These are phyloP conservation scores for Chelmon rostratus DNA, from an alignment of 2,797 vertebrate genomes.

Conservation along the genomic window DNA sequence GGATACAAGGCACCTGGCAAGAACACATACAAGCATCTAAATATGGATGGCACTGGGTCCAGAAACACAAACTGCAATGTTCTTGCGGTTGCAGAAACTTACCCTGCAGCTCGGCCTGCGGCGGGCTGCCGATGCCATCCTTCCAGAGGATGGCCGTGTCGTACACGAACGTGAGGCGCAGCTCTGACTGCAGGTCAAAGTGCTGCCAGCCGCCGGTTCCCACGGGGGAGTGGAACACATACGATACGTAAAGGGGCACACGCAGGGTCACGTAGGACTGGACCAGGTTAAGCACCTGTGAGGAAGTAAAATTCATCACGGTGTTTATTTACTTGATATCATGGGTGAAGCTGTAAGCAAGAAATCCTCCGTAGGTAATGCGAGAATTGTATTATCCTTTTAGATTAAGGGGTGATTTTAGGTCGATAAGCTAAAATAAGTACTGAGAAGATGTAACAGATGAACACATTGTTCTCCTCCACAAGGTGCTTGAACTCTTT, in stretches of 20 bases:
- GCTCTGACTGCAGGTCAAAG: conserved; percentile 95
- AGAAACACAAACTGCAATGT: background rate
- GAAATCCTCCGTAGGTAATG: background rate
- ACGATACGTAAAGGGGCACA: conserved; percentile 95
- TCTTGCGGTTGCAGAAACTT: background rate
- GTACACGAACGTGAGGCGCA: conserved; percentile 95
- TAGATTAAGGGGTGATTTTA: conserved; percentile 32
- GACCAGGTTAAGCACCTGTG: conserved; percentile 93
- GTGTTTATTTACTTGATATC: background rate
- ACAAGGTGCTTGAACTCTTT: conserved; percentile 53
- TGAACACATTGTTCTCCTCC: conserved; percentile 61
- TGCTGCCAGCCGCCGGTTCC: conserved; percentile 95
- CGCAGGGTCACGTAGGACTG: conserved; percentile 96
- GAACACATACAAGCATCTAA: background rate
- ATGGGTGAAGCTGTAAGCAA: background rate
- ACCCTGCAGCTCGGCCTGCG: conserved; percentile 94
- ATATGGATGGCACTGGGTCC: background rate
- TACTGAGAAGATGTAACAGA: conserved; percentile 55
- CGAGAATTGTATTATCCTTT: conserved; percentile 20
- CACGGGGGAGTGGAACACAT: conserved; percentile 94
- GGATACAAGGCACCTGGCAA: conserved; percentile 92
- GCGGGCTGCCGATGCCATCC: conserved; percentile 94
- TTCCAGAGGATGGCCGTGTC: conserved; percentile 97
- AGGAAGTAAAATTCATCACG: background rate
- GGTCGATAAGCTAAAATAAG: conserved; percentile 53